phyloP scores from a whole-genome alignment of 2,888 invertebrate genomes.

The Melieria crassipennis region DNA sequence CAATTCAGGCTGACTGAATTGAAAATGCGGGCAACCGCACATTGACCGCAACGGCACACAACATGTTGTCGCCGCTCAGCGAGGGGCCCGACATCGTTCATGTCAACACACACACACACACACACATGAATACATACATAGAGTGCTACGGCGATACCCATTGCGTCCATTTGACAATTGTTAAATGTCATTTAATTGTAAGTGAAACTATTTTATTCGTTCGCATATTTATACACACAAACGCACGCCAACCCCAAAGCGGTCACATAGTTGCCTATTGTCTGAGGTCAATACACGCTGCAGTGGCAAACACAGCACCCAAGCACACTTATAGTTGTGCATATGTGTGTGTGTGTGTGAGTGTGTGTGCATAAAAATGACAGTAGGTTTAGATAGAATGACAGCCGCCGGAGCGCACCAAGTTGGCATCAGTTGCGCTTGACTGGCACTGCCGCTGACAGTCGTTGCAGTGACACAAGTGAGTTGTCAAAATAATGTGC shows the following conservation, averaged over 20 bases:
- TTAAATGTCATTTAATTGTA: slow-evolving; percentile 21
- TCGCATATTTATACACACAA: not conserved
- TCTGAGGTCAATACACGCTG: slow-evolving; percentile 2
- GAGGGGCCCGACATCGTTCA: not conserved
- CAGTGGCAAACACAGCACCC: not conserved
- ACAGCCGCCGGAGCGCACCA: too few relatives aligned
- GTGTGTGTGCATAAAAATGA: too few relatives aligned
- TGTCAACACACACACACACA: not conserved
- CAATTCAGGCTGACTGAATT: slow-evolving; percentile 37
- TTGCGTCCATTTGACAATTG: not conserved
- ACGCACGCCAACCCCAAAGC: not conserved
- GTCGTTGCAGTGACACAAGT: slow-evolving; percentile 1
- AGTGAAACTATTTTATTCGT: slow-evolving; percentile 10
- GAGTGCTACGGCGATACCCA: not conserved
- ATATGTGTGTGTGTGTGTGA: too few relatives aligned
- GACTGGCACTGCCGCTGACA: too few relatives aligned
- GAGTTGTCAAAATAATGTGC: slow-evolving; percentile 30
- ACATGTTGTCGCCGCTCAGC: too few relatives aligned
- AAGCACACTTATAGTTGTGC: too few relatives aligned
- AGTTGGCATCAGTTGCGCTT: too few relatives aligned
- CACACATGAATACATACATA: not conserved
- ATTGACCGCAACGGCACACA: slow-evolving; percentile 27
- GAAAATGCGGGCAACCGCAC: slow-evolving; percentile 40
- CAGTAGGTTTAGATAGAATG: too few relatives aligned
- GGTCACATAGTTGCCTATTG: not conserved